phyloP scores from a whole-genome alignment of 2,113 vertebrate genomes.

The Petromus typicus region DNA sequence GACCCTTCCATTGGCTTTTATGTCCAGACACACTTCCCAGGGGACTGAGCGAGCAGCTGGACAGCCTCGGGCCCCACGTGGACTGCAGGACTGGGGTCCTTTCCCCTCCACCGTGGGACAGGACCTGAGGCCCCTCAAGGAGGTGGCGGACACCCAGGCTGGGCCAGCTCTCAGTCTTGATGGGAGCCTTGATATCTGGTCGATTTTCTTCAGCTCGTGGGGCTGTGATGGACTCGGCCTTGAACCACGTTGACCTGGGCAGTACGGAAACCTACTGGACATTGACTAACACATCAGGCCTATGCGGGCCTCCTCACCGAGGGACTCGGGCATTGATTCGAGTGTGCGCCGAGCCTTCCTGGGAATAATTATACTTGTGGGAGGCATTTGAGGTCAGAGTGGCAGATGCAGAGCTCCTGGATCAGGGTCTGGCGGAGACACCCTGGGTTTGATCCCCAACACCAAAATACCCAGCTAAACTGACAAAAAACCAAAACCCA shows the following conservation, averaged over 20 bases:
- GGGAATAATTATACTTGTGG: not conserved
- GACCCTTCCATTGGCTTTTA: not conserved
- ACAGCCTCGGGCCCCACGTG: not conserved
- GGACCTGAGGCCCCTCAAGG: not conserved
- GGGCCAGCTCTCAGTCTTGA: not conserved
- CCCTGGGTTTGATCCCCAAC: not conserved
- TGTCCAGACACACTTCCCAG: not conserved
- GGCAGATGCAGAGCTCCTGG: rapidly evolving
- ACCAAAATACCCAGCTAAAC: not conserved
- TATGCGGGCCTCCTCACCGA: conserved; percentile 33
- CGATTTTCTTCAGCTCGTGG: not conserved
- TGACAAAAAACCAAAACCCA: not conserved
- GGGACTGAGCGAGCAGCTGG: not conserved
- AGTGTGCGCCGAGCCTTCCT: not conserved
- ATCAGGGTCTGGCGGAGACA: not conserved
- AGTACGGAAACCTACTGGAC: not conserved
- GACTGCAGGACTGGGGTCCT: not conserved
- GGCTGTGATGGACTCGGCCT: not conserved
- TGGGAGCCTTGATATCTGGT: not conserved
- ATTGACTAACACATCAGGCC: not conserved
- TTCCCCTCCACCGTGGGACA: not conserved
- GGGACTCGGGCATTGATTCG: conserved; percentile 49
- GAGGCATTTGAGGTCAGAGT: not conserved
- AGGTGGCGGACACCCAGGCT: rapidly evolving
- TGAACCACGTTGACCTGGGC: not conserved